Conservation (phyloP, 2,797 vertebrate genomes). For the Pygocentrus nattereri region DNA sequence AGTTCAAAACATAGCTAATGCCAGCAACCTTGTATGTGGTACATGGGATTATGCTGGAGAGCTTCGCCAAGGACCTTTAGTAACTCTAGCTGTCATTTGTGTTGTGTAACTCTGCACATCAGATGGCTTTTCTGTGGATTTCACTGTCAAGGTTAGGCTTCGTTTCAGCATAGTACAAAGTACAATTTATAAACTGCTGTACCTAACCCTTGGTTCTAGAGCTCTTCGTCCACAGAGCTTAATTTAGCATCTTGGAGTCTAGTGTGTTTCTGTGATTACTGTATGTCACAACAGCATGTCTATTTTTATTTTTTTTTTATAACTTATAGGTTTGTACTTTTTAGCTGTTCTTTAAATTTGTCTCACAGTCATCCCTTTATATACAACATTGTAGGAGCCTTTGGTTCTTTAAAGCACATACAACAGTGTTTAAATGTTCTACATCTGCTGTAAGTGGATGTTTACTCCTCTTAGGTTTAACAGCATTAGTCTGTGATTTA, state of each 20-base stretch:
- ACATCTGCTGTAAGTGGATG: neutral
- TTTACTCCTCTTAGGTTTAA: neutral
- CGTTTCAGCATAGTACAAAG: neutral
- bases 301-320: neutral
- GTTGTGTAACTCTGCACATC: neutral
- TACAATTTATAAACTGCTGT: neutral
- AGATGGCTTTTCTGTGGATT: neutral
- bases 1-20: constrained; percentile 7
- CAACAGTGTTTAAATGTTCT: neutral
- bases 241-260: no score
- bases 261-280: neutral
- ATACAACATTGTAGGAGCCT: neutral
- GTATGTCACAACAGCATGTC: neutral
- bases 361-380: neutral
- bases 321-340: neutral
- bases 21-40: constrained; percentile 21
- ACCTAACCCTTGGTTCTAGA: neutral
- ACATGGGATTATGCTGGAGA: constrained; percentile 8
- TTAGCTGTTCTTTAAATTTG: neutral
- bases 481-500: constrained; percentile 19
- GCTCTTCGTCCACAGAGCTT: neutral
- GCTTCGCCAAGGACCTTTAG: constrained; percentile 11
- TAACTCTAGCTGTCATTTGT: neutral
- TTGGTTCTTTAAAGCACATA: neutral
- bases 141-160: constrained; percentile 3